Evolutionary conservation across 2,888 invertebrate species (phyloP).

Genomic region (Ornithoptera alexandrae): DNA sequence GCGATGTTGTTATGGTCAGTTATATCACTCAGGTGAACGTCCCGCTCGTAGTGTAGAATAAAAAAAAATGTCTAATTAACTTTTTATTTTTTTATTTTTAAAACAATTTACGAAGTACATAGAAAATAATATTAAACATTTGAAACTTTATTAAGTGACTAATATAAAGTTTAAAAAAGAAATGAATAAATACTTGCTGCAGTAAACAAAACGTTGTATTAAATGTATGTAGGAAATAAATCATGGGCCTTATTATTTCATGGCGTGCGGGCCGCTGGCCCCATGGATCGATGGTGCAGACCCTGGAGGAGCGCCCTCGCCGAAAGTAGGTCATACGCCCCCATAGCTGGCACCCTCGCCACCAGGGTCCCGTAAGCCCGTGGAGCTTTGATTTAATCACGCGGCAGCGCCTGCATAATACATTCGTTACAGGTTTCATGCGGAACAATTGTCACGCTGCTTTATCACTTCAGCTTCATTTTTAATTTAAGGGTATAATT

Average conservation of each 20-base stretch:
- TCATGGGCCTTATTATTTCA: constrained; percentile 28
- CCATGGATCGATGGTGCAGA: constrained; percentile 70
- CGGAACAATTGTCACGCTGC: constrained; percentile 14
- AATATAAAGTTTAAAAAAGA: background rate
- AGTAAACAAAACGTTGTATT: constrained; percentile 3
- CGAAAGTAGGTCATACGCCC: constrained; percentile 72
- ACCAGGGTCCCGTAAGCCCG: constrained; percentile 52
- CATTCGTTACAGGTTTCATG: constrained; percentile 23
- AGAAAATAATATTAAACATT: background rate
- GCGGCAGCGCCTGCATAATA: constrained; percentile 29
- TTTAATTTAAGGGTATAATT: background rate
- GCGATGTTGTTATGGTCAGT: too few species aligned
- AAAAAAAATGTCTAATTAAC: too few species aligned
- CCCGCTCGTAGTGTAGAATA: too few species aligned
- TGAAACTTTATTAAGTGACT: too few species aligned
- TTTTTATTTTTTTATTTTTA: too few species aligned
- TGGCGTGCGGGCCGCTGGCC: constrained; percentile 33
- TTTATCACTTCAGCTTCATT: background rate
- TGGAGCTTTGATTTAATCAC: constrained; percentile 38
- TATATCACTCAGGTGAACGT: too few species aligned
- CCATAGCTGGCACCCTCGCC: constrained; percentile 54
- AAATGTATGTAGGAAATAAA: constrained; percentile 10
- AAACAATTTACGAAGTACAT: too few species aligned
- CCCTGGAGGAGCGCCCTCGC: constrained; percentile 56
- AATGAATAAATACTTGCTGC: too few species aligned